phyloP scores from a whole-genome alignment of 2,888 invertebrate genomes.

The Parapristionchus giblindavisi region DNA sequence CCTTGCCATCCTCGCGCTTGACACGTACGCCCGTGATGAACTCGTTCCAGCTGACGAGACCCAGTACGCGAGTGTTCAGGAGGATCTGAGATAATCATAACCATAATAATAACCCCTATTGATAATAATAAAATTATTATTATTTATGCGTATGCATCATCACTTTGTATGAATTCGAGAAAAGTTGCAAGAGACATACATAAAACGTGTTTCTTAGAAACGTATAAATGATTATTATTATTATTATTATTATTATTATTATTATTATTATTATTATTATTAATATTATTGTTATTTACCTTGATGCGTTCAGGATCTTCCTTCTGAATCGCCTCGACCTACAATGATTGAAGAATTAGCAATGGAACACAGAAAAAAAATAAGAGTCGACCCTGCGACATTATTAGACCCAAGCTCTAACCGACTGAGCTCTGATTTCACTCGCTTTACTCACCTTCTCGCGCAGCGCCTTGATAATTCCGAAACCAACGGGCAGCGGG shows the following conservation, averaged over 20 bases:
- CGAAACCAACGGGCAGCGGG: slow-evolving; percentile 68
- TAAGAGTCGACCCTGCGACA: slow-evolving; percentile 44
- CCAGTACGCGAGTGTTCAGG: slow-evolving; percentile 41
- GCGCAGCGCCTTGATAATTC: slow-evolving; percentile 65
- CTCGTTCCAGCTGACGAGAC: slow-evolving; percentile 61
- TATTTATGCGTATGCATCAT: no score
- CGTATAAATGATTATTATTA: slow-evolving; percentile 18
- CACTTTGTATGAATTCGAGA: no score
- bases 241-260: slow-evolving; percentile 23
- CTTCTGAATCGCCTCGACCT: slow-evolving; percentile 41
- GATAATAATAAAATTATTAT: background rate
- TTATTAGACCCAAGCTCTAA: slow-evolving; percentile 49
- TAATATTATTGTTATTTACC: background rate
- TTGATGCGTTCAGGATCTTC: slow-evolving; percentile 48
- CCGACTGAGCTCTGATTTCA: slow-evolving; percentile 46
- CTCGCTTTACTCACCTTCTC: slow-evolving; percentile 39
- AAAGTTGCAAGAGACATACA: no score
- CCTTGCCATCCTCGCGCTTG: slow-evolving; percentile 39
- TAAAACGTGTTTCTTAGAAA: no score
- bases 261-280: background rate
- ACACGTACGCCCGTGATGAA: slow-evolving; percentile 61
- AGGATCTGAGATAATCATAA: slow-evolving; percentile 39
- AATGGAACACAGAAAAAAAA: background rate
- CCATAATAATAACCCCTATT: slow-evolving; percentile 10
- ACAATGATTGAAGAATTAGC: background rate